These are phyloP conservation scores for Lobophora halterata DNA, from an alignment of 2,888 invertebrate species.

Conservation along the genomic window DNA sequence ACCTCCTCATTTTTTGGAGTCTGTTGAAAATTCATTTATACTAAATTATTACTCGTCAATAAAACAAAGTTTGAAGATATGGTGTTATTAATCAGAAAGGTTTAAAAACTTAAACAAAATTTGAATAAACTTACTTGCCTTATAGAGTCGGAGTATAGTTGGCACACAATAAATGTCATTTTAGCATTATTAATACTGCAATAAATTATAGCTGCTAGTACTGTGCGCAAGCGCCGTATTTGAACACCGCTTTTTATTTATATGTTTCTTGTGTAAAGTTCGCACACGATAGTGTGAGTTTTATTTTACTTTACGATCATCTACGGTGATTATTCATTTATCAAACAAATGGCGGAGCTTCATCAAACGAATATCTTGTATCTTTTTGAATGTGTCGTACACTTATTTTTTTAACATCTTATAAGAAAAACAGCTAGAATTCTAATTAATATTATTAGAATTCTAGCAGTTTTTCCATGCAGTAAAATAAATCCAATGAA, in stretches of 20 bases:
- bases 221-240: slow-evolving; percentile 42
- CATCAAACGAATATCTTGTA: slow-evolving; percentile 59
- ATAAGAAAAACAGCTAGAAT: too few relatives aligned
- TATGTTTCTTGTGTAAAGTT: slow-evolving; percentile 56
- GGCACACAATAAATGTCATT: slow-evolving; percentile 46
- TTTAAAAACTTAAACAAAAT: slow-evolving; percentile 16
- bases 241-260: slow-evolving; percentile 56
- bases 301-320: slow-evolving; percentile 48
- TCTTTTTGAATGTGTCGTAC: slow-evolving; percentile 40
- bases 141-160: slow-evolving; percentile 35
- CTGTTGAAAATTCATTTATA: too few relatives aligned
- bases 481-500: too few relatives aligned
- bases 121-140: slow-evolving; percentile 24
- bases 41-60: too few relatives aligned
- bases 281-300: slow-evolving; percentile 45
- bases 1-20: too few relatives aligned
- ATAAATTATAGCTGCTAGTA: slow-evolving; percentile 50
- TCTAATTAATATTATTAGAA: too few relatives aligned
- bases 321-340: slow-evolving; percentile 57
- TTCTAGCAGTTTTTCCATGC: too few relatives aligned
- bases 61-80: slow-evolving; percentile 3
- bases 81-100: slow-evolving; percentile 11
- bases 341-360: slow-evolving; percentile 64
- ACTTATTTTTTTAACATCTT: too few relatives aligned
- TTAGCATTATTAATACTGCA: slow-evolving; percentile 51